Conservation (phyloP, 2,888 invertebrate species). For the Podabrus alpinus region DNA sequence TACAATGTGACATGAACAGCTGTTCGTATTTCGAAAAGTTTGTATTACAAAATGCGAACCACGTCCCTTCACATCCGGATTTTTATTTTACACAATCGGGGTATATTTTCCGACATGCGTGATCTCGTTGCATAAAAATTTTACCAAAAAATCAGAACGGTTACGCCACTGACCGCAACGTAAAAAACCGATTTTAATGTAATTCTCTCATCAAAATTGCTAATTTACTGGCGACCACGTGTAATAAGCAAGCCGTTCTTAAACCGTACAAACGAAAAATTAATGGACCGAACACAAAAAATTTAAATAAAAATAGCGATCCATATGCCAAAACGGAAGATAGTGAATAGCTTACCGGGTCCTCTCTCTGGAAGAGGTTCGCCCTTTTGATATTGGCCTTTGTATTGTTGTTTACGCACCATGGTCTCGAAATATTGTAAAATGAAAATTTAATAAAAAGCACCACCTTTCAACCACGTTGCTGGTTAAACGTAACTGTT, state of each 20-base stretch:
- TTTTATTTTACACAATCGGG: not conserved
- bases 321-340: constrained; percentile 13
- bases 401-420: constrained; percentile 54
- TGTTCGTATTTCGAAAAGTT: not conserved
- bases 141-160: not conserved
- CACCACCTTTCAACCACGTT: not conserved
- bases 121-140: not conserved
- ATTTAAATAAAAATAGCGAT: not conserved
- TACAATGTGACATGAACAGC: not conserved
- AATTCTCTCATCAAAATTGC: not conserved
- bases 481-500: not conserved
- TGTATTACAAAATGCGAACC: not conserved
- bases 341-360: constrained; percentile 57
- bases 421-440: constrained; percentile 41
- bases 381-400: constrained; percentile 38
- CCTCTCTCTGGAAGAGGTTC: constrained; percentile 57
- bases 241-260: not conserved
- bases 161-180: not conserved
- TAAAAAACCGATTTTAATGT: not conserved
- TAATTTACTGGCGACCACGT: not conserved
- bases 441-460: not conserved
- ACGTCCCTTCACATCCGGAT: not conserved
- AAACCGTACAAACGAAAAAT: not conserved
- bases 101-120: not conserved
- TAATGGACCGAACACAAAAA: not conserved